Base-by-base conservation (phyloP, 2,113 vertebrate genomes). In the Anguilla rostrata region DNA sequence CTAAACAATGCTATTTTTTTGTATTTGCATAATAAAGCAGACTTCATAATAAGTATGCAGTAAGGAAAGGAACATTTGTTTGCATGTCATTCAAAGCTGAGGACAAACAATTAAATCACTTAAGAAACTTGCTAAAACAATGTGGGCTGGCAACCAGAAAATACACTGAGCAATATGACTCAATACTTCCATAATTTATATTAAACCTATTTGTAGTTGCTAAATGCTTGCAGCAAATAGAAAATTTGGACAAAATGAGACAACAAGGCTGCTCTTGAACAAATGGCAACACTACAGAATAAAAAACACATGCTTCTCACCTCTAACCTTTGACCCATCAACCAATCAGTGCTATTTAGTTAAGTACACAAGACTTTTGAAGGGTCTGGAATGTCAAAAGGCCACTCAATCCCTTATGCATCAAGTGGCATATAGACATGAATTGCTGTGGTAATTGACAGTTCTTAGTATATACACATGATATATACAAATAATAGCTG, bases 291-390 rank as follows among this genome's bases (percentile, higher is more conserved):
- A 94, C 92, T 88, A 89, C 89, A 89, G 90, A 82, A 87, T 88
- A 87, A 88, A 89, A 89, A 86, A 90, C 88, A 83, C 84, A 88
- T 91, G 91, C 87, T 87, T 91, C 87, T 80, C 83, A 87, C 87
- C 43, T 5, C 84, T 90, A 92, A 83, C 93, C 92, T 95, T 93
- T 94, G 94, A 93, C 92, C 92, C 90, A 20, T 81, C 87, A 82
- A 90, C 80, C 81, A 91, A 89, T 86, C 89, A 79, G 78, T 89
- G 60, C 87, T 93, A 92, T 94, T 95, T 94, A 90, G 91, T 93
- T 94, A 92, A 91, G 90, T 87, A 92, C 86, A 86, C 91, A 84
- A 88, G 89, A 90, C 87, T 89, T 88, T 82, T 88, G 87, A 89
- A 87, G 90, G 91, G 88, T 91, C 87, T n/a, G 82, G 88, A 89